phyloP scores from a whole-genome alignment of 1,140 invertebrate species.

The Brachystomella parvula region DNA sequence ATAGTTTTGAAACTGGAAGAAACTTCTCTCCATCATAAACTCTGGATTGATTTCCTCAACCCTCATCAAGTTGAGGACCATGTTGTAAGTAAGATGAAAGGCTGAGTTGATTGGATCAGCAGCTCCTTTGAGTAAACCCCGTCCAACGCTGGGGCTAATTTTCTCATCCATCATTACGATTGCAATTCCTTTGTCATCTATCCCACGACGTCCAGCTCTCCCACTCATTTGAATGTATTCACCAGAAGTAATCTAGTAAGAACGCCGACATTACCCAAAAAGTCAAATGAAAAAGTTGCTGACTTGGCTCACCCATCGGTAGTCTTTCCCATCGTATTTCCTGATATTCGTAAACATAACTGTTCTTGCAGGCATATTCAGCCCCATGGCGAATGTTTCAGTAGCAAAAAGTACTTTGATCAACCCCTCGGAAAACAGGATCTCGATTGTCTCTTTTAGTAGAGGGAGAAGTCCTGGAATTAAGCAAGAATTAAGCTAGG shows the following conservation, averaged over 20 bases:
- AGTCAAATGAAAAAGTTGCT: too few species aligned
- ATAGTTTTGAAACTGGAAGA: slow-evolving; percentile 99
- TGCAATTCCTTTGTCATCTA: slow-evolving; percentile 97
- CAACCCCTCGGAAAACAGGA: slow-evolving; percentile 93
- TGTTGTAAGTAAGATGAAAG: slow-evolving; percentile 99
- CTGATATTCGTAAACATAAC: slow-evolving; percentile 90
- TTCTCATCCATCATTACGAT: slow-evolving; percentile 98
- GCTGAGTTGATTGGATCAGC: slow-evolving; percentile 96
- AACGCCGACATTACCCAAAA: slow-evolving; percentile 11
- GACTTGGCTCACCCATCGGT: slow-evolving; percentile 64
- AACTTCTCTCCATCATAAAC: slow-evolving; percentile 97
- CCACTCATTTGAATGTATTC: slow-evolving; percentile 99
- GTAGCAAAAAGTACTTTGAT: slow-evolving; percentile 98
- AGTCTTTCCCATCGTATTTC: slow-evolving; percentile 98
- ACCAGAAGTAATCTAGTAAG: slow-evolving; percentile 74
- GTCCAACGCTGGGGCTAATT: slow-evolving; percentile 74
- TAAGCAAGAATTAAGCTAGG: slow-evolving; percentile 14
- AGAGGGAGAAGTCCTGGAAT: slow-evolving; percentile 76
- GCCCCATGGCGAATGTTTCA: slow-evolving; percentile 98
- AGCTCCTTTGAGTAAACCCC: slow-evolving; percentile 82
- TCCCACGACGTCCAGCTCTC: slow-evolving; percentile 87
- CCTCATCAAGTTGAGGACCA: slow-evolving; percentile 91
- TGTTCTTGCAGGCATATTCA: slow-evolving; percentile 99
- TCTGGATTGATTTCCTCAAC: slow-evolving; percentile 99
- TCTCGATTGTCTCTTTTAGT: slow-evolving; percentile 98